Percentiles rank a stretch among this genome's conserved stretches.
These are phyloP conservation scores for Notamacropus eugenii DNA, from an alignment of 2,797 vertebrate species.

Conservation along the genomic window DNA sequence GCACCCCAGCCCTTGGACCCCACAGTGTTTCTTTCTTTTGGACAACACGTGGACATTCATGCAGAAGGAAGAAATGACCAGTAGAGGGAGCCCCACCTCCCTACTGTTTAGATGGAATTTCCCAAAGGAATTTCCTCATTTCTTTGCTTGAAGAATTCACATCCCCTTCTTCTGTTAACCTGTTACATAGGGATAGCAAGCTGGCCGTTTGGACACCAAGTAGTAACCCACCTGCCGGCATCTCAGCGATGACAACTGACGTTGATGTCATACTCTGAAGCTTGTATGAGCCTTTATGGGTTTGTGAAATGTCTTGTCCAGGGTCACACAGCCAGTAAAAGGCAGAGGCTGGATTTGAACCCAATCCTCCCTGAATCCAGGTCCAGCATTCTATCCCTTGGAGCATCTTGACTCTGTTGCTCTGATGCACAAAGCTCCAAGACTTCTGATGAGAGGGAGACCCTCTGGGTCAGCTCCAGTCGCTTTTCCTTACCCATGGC, in stretches of 20 bases:
- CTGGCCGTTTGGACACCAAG: conserved; percentile 12
- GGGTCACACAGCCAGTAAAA: no score
- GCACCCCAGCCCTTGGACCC: no score
- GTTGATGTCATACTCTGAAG: background rate
- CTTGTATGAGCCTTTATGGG: no score
- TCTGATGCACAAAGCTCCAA: no score
- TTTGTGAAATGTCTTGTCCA: no score
- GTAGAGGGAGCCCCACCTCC: background rate
- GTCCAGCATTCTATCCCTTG: background rate
- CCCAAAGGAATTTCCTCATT: background rate
- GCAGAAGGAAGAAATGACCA: background rate
- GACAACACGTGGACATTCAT: background rate
- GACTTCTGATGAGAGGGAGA: background rate
- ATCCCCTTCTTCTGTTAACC: background rate
- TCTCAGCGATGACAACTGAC: no score
- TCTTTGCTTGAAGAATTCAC: background rate
- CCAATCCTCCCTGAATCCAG: background rate
- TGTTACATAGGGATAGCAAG: background rate
- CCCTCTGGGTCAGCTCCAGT: background rate
- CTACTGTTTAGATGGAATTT: background rate
- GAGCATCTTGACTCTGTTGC: background rate
- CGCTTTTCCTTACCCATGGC: background rate
- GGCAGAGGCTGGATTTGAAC: background rate
- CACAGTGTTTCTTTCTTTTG: no score
- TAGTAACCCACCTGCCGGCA: background rate